Conservation (phyloP, 2,888 invertebrate species). For the Drosophila mimica region DNA sequence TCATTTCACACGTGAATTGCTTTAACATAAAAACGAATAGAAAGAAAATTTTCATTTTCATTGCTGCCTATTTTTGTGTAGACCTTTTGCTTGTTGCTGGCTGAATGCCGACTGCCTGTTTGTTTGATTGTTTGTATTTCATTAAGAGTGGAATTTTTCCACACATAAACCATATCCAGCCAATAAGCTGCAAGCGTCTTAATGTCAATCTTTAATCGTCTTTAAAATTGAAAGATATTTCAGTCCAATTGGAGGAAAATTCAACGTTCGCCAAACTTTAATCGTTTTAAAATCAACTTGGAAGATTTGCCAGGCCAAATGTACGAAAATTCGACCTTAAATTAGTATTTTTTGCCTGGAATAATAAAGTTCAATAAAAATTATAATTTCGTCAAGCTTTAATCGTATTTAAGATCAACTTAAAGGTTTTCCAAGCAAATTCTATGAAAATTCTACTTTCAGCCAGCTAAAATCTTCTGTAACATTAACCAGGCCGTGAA, state of each 20-base stretch:
- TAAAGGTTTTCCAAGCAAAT: background rate
- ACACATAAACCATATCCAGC: slow-evolving; percentile 24
- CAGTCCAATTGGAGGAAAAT: background rate
- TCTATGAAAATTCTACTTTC: background rate
- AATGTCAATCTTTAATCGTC: background rate
- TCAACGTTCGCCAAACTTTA: background rate
- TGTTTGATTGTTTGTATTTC: slow-evolving; percentile 56
- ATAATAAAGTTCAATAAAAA: background rate
- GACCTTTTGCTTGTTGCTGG: slow-evolving; percentile 28
- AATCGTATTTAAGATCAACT: background rate
- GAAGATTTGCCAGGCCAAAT: background rate
- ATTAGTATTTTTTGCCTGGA: background rate
- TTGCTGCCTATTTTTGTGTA: slow-evolving; percentile 61
- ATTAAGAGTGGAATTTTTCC: slow-evolving; percentile 63
- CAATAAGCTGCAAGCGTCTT: slow-evolving; percentile 4
- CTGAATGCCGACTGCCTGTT: slow-evolving; percentile 36
- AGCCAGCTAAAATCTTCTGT: background rate
- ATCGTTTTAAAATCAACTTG: background rate
- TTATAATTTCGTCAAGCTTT: background rate
- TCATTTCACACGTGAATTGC: slow-evolving; percentile 79
- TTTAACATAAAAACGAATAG: slow-evolving; percentile 54
- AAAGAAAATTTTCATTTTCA: slow-evolving; percentile 53
- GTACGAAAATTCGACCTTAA: background rate
- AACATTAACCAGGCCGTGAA: no score
- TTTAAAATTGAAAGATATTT: background rate